Conservation (phyloP, 2,113 vertebrate genomes). For the Nestor notabilis region DNA sequence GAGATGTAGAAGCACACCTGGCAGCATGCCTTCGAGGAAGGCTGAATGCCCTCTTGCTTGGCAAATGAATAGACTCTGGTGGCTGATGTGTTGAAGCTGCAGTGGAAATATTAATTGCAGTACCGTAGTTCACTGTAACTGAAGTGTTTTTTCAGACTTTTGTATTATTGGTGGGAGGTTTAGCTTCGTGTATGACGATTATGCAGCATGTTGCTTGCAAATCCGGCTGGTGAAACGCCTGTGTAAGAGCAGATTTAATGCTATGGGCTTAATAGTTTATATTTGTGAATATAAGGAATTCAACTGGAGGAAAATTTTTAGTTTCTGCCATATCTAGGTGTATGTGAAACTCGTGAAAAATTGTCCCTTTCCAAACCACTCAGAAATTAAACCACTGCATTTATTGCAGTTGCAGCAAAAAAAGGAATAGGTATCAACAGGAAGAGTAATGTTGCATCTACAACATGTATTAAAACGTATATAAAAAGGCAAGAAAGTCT, state of each 20-base stretch:
- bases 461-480: neutral
- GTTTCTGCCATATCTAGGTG: neutral
- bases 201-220: neutral
- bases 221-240: accelerated
- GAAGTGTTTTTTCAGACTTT: neutral
- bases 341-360: neutral
- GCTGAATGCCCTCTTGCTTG: neutral
- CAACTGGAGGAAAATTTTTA: neutral
- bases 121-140: neutral
- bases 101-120: neutral
- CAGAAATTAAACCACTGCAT: neutral
- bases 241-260: accelerated
- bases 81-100: neutral
- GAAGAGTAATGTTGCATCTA: neutral
- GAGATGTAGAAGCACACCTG: neutral
- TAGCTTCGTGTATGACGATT: accelerated
- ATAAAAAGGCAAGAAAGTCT: neutral
- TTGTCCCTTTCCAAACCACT: neutral
- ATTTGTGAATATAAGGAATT: neutral
- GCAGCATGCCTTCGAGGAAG: neutral
- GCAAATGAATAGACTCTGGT: neutral
- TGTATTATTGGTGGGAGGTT: neutral
- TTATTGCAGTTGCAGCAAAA: neutral
- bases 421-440: neutral
- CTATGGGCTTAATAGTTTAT: neutral